Evolutionary conservation across 64 coral and sea anemone genomes (phyloP).

Genomic region (Montipora cactus): DNA sequence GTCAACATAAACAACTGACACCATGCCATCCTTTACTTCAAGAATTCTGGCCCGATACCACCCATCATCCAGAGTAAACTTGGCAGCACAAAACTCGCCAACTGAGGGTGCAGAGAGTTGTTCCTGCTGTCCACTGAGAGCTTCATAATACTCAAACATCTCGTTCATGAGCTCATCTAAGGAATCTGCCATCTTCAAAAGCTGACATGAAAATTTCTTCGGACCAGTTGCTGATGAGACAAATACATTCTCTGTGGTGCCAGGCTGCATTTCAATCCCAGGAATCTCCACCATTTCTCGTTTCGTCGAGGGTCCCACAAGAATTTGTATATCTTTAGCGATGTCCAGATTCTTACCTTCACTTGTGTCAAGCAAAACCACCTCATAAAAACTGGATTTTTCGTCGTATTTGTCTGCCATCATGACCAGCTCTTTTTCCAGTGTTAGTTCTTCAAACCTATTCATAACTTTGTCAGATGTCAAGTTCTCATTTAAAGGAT

Average conservation of each 20-base stretch:
- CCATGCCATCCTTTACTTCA: conserved; percentile 15
- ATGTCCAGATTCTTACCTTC: conserved; percentile 77
- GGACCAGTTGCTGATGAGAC: conserved; percentile 50
- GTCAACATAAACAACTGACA: conserved; percentile 86
- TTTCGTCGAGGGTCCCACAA: conserved; percentile 1
- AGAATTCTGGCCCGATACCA: conserved; percentile 86
- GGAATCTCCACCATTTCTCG: not conserved
- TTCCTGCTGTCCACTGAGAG: conserved; percentile 45
- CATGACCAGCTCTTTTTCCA: conserved; percentile 82
- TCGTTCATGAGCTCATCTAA: conserved; percentile 84
- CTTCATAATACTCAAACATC: conserved; percentile 75
- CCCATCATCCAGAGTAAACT: conserved; percentile 86
- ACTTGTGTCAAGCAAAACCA: conserved; percentile 65
- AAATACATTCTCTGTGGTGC: conserved; percentile 63
- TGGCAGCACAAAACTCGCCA: conserved; percentile 76
- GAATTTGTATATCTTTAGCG: conserved; percentile 49
- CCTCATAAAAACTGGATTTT: conserved; percentile 1
- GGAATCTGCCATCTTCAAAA: conserved; percentile 57
- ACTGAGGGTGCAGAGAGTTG: conserved; percentile 42
- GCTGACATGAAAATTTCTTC: conserved; percentile 84
- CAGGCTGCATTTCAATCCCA: conserved; percentile 27
- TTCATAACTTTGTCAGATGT: conserved; percentile 53
- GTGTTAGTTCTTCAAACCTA: conserved; percentile 78
- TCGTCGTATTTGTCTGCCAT: conserved; percentile 77
- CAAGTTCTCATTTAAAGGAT: conserved; percentile 1